Evolutionary conservation across 2,888 invertebrate species (phyloP).

Genomic region (Orthonevra nobilis): DNA sequence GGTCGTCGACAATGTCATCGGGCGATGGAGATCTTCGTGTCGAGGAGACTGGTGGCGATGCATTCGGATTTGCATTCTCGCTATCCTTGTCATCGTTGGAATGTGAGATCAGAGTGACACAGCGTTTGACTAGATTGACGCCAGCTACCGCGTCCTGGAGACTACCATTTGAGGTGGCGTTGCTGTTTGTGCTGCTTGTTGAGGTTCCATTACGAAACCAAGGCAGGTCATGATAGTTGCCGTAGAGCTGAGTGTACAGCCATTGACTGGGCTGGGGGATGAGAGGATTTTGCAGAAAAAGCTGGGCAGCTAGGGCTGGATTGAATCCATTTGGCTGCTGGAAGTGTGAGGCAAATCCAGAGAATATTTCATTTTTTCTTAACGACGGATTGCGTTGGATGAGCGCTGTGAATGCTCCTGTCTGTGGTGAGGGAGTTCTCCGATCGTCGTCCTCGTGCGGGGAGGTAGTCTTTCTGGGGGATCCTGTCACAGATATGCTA

Average conservation of each 20-base stretch:
- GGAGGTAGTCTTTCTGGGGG: constrained; percentile 81
- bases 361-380: constrained; percentile 79
- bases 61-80: constrained; percentile 77
- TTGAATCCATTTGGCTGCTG: constrained; percentile 81
- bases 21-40: constrained; percentile 82
- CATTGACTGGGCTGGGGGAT: constrained; percentile 89
- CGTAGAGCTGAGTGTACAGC: constrained; percentile 89
- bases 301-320: constrained; percentile 85
- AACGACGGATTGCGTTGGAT: constrained; percentile 77
- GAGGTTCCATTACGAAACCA: constrained; percentile 83
- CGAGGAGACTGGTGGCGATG: constrained; percentile 80
- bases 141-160: constrained; percentile 72
- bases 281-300: constrained; percentile 88
- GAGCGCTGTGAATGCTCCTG: constrained; percentile 79
- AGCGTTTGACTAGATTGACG: constrained; percentile 78
- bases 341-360: constrained; percentile 80
- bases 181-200: constrained; percentile 71
- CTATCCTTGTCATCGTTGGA: constrained; percentile 75
- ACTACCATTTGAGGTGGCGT: constrained; percentile 71
- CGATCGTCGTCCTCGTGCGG: constrained; percentile 80
- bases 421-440: constrained; percentile 76
- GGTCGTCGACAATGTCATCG: constrained; percentile 79
- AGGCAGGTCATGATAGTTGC: constrained; percentile 84
- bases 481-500: constrained; percentile 80
- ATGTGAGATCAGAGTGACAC: constrained; percentile 78